phyloP scores from a whole-genome alignment of 2,797 vertebrate genomes.

The Zenarchopterus dispar region DNA sequence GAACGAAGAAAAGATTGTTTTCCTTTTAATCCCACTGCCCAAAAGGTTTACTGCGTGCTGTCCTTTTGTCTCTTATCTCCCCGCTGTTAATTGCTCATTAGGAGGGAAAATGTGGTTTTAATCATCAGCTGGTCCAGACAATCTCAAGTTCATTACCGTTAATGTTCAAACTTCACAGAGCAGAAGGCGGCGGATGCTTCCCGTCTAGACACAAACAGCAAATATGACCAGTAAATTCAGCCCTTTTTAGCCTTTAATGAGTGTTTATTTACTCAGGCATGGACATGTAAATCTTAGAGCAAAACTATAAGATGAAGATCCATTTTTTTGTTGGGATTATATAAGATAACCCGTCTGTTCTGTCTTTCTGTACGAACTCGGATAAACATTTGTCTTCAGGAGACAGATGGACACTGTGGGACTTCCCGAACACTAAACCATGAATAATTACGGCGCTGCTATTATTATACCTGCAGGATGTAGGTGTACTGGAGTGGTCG shows the following conservation, averaged over 20 bases:
- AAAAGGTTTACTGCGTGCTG: slow-evolving; percentile 28
- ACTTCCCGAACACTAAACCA: too few relatives aligned
- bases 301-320: too few relatives aligned
- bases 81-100: slow-evolving; percentile 72
- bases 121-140: slow-evolving; percentile 55
- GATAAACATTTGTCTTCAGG: too few relatives aligned
- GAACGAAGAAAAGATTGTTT: slow-evolving; percentile 35
- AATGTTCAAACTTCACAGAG: slow-evolving; percentile 56
- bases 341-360: too few relatives aligned
- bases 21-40: slow-evolving; percentile 14
- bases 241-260: slow-evolving; percentile 28
- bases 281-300: too few relatives aligned
- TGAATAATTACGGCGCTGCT: too few relatives aligned
- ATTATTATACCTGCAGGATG: too few relatives aligned
- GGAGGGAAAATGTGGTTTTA: slow-evolving; percentile 67
- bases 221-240: slow-evolving; percentile 38
- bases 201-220: slow-evolving; percentile 31
- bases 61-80: slow-evolving; percentile 44
- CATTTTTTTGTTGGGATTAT: too few relatives aligned
- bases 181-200: slow-evolving; percentile 38
- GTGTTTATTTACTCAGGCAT: slow-evolving; percentile 31
- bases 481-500: too few relatives aligned
- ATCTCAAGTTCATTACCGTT: slow-evolving; percentile 69
- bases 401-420: too few relatives aligned
- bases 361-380: too few relatives aligned